Evolutionary conservation across 2,113 vertebrate genomes (phyloP), one percentile per base, ranked within the genome.

Genomic region (Fulmarus glacialis): DNA sequence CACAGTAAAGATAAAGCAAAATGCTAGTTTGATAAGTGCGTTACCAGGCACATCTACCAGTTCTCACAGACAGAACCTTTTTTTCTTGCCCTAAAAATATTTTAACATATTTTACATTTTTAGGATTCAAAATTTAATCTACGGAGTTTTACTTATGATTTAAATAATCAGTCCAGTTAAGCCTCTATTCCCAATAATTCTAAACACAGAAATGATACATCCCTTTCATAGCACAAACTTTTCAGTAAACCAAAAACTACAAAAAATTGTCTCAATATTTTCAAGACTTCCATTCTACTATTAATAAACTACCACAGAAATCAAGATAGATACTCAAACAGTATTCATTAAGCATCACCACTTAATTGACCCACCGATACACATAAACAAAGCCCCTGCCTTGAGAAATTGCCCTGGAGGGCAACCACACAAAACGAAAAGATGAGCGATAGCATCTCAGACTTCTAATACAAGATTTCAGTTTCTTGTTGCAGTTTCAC

Each of bases 1-100:
- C 30, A 59, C 20, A 34, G n/a, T 19, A 77, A 79, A 91, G 6
- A 38, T 26, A 55, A 72, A 59, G 20, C 12, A 77, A 64, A 63
- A 38, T 0, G 0, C 3, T 42, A 45, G 22, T 72, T 77, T 52
- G 43, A 45, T 36, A 67, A 34, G 11, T 48, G 17, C 2, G 0
- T 36, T 58, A 80, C 9, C 12, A n/a, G 42, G 29, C 36, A 43
- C 1, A 11, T 27, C 32, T 36, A 83, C 29, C 4, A 53, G 15
- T 52, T 91, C 63, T 72, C 21, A 68, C 1, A 55, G 26, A 74
- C 10, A 58, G 21, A 82, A 48, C 3, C 7, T 13, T 56, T 20
- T 42, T 77, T 32, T 38, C 62, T 64, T 32, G 3, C 26, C 9
- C 42, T 55, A 42, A 63, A 66, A 32, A 42, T 70, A 79, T 22